These are phyloP conservation scores for Ryuthela nishihirai DNA, from an alignment of 2,888 invertebrate species.

Conservation along the genomic window DNA sequence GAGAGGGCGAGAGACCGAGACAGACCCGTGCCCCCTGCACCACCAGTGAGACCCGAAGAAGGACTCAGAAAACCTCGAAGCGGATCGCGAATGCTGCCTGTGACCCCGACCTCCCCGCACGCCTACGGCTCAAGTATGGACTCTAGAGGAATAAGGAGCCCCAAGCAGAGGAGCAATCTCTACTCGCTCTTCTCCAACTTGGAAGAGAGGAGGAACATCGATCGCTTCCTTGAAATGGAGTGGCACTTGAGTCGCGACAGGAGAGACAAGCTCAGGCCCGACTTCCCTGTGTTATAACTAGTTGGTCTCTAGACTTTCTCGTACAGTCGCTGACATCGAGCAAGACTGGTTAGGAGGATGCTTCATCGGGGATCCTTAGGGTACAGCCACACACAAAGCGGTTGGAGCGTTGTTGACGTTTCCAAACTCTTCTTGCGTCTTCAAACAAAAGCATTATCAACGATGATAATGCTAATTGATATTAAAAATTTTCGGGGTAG, in stretches of 20 bases:
- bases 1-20: constrained; percentile 5
- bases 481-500: too few species aligned
- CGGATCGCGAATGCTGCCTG: constrained; percentile 25
- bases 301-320: too few species aligned
- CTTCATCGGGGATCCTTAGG: too few species aligned
- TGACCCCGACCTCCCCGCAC: constrained; percentile 1
- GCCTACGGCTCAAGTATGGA: constrained; percentile 16
- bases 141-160: constrained; percentile 41
- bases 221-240: constrained; percentile 46
- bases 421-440: too few species aligned
- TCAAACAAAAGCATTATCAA: too few species aligned
- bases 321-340: too few species aligned
- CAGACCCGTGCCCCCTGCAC: constrained; percentile 41
- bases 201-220: constrained; percentile 44
- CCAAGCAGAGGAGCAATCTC: constrained; percentile 46
- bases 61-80: constrained; percentile 6
- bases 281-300: constrained; percentile 21
- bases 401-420: too few species aligned
- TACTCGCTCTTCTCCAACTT: constrained; percentile 46
- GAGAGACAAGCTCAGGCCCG: constrained; percentile 21
- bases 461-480: too few species aligned
- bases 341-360: too few species aligned
- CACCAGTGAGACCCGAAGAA: constrained; percentile 42
- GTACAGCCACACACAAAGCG: too few species aligned
- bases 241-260: constrained; percentile 30